phyloP scores from a whole-genome alignment of 2,113 vertebrate genomes.

The Ia io region DNA sequence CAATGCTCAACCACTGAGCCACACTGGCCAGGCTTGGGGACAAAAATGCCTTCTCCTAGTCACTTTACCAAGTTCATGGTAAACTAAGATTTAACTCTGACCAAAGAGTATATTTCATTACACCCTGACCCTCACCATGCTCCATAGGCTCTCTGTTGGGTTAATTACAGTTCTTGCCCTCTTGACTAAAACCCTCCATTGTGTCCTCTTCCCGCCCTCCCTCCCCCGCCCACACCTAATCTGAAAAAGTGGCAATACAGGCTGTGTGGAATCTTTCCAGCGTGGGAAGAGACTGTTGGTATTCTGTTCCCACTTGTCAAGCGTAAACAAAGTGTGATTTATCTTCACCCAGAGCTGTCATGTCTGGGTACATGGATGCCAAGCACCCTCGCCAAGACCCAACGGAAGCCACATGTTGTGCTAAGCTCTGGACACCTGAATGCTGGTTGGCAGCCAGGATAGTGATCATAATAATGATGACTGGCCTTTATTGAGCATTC shows the following conservation, averaged over 20 bases:
- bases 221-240: neutral
- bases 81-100: neutral
- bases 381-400: neutral
- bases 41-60: neutral
- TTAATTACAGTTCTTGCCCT: neutral
- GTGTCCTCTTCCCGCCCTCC: neutral
- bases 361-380: neutral
- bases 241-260: neutral
- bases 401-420: neutral
- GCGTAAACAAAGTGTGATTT: neutral
- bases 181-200: neutral
- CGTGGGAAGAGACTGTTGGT: neutral
- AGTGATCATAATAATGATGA: fast-evolving
- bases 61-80: neutral
- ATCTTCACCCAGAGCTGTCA: neutral
- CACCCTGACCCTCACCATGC: fast-evolving
- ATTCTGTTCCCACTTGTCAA: neutral
- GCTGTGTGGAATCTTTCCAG: neutral
- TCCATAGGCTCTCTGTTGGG: neutral
- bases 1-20: no score
- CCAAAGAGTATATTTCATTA: neutral
- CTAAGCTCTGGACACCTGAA: neutral
- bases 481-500: neutral
- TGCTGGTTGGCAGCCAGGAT: neutral
- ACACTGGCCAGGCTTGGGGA: no score